Evolutionary conservation across 2,888 invertebrate species (phyloP).

Genomic region (Agriopis leucophaearia): DNA sequence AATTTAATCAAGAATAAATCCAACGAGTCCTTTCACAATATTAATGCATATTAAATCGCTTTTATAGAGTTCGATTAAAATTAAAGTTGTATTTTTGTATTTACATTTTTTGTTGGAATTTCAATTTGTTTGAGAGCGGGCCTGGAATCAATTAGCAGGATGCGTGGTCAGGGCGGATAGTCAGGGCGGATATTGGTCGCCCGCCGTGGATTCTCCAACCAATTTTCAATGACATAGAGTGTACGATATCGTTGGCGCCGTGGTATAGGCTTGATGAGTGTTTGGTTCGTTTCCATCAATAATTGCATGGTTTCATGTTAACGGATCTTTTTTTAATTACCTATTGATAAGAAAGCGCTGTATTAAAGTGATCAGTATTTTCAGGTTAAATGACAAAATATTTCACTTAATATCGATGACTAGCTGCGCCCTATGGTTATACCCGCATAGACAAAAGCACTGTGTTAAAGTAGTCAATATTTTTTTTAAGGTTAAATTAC

Average conservation of each 20-base stretch:
- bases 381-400: no score
- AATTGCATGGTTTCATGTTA: neutral
- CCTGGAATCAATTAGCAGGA: constrained; percentile 65
- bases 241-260: neutral
- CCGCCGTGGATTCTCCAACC: constrained; percentile 40
- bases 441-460: no score
- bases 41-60: constrained; percentile 18
- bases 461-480: no score
- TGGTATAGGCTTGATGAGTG: constrained; percentile 3
- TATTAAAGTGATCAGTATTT: no score
- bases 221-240: constrained; percentile 21
- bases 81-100: constrained; percentile 32
- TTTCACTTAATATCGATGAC: no score
- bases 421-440: no score
- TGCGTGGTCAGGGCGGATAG: constrained; percentile 46
- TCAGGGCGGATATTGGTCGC: constrained; percentile 59
- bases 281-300: neutral
- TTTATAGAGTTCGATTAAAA: constrained; percentile 15
- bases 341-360: no score
- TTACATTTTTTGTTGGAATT: constrained; percentile 34
- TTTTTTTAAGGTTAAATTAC: no score
- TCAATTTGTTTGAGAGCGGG: constrained; percentile 40
- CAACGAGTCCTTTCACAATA: constrained; percentile 9
- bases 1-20: constrained; percentile 10
- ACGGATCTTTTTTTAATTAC: no score